These are phyloP conservation scores for Phlogophora meticulosa DNA, from an alignment of 2,888 invertebrate genomes.

Conservation along the genomic window DNA sequence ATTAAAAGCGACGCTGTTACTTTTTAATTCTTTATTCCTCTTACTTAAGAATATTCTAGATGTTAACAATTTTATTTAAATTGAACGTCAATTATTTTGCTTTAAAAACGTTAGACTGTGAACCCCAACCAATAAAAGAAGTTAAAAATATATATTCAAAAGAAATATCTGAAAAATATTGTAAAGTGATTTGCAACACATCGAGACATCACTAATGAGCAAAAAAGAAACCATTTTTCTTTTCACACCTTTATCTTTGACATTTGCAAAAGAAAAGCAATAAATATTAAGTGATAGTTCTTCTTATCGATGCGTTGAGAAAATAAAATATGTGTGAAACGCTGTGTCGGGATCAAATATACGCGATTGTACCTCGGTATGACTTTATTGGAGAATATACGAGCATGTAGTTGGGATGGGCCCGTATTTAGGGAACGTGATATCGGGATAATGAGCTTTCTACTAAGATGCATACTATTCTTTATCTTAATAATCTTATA, in stretches of 20 bases:
- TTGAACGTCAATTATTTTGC: too few species aligned
- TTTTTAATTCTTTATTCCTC: not conserved
- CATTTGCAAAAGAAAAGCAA: slow-evolving; percentile 8
- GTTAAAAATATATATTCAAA: slow-evolving; percentile 3
- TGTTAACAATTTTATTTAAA: not conserved
- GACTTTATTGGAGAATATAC: slow-evolving; percentile 32
- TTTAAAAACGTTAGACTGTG: too few species aligned
- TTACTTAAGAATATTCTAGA: not conserved
- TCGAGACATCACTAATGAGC: slow-evolving; percentile 21
- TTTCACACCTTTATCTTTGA: slow-evolving; percentile 20
- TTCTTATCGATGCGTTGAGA: slow-evolving; percentile 19
- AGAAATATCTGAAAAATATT: not conserved
- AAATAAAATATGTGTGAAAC: slow-evolving; percentile 52
- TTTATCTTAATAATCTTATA: too few species aligned
- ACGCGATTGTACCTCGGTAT: slow-evolving; percentile 9
- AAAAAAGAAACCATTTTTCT: not conserved
- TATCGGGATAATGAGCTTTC: not conserved
- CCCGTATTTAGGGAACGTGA: not conserved
- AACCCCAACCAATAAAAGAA: not conserved
- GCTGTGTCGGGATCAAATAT: slow-evolving; percentile 39
- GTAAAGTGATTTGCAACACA: not conserved
- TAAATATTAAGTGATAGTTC: slow-evolving; percentile 42
- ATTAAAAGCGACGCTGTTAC: not conserved
- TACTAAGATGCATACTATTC: not conserved
- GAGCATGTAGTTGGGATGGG: not conserved